phyloP scores from a whole-genome alignment of 2,888 invertebrate genomes.

The Coleophora flavipennella region DNA sequence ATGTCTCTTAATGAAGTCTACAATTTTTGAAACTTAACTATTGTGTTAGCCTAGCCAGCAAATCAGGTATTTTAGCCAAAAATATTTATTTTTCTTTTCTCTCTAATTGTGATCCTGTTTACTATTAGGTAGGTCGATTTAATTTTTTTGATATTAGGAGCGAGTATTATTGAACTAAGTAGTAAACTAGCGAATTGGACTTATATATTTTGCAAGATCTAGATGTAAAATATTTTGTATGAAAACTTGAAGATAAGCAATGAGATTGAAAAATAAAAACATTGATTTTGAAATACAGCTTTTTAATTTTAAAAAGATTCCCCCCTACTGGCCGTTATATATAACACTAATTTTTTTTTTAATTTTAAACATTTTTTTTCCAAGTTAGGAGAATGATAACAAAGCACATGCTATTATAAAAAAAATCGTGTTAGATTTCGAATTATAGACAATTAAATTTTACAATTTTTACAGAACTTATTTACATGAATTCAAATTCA shows the following conservation, averaged over 20 bases:
- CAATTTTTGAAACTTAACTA: neutral
- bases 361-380: no score
- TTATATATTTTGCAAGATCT: conserved; percentile 22
- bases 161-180: conserved; percentile 30
- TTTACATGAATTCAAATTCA: no score
- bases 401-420: no score
- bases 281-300: conserved; percentile 36
- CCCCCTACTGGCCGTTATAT: no score
- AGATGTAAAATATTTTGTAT: conserved; percentile 52
- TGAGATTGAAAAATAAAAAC: conserved; percentile 53
- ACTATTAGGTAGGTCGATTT: conserved; percentile 24
- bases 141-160: conserved; percentile 40
- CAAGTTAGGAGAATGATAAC: no score
- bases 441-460: no score
- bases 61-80: neutral
- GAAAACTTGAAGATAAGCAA: conserved; percentile 31
- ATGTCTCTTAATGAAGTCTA: neutral
- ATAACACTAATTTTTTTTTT: no score
- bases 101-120: conserved; percentile 28
- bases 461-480: no score
- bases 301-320: conserved; percentile 16
- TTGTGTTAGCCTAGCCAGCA: neutral
- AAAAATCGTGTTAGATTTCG: no score
- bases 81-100: conserved; percentile 1
- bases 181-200: conserved; percentile 6